These are phyloP conservation scores for Barnardius zonarius DNA, from an alignment of 2,113 vertebrate genomes.

Conservation along the genomic window DNA sequence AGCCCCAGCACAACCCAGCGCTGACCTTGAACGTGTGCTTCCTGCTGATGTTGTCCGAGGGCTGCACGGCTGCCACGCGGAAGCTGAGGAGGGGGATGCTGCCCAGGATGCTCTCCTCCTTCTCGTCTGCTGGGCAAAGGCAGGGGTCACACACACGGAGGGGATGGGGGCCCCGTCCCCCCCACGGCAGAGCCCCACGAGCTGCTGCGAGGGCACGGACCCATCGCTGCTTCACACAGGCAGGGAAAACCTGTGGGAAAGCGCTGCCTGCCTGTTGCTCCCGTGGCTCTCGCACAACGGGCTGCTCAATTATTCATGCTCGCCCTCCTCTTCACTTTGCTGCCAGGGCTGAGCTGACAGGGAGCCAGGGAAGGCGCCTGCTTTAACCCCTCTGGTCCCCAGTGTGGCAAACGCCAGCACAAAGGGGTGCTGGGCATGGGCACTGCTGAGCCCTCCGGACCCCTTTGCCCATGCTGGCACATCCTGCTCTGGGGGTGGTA, in stretches of 20 bases:
- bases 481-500: rapidly evolving
- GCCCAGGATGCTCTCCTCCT: conserved; percentile 89
- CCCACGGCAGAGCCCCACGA: background rate
- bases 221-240: background rate
- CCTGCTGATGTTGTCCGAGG: conserved; percentile 89
- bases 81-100: conserved; percentile 95
- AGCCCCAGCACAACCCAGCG: background rate
- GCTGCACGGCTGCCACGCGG: conserved; percentile 82
- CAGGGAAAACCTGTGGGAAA: conserved; percentile 31
- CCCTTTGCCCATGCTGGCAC: background rate
- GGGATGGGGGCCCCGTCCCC: background rate
- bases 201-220: background rate
- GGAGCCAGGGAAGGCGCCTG: background rate
- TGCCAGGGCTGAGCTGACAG: conserved; percentile 20
- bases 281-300: background rate
- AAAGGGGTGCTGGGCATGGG: background rate
- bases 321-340: background rate
- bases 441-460: background rate
- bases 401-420: rapidly evolving
- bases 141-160: background rate
- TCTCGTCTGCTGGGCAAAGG: conserved; percentile 80
- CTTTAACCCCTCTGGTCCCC: background rate
- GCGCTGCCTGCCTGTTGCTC: background rate
- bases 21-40: conserved; percentile 97
- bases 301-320: conserved; percentile 55